Base-by-base conservation (phyloP, 2,113 vertebrate genomes). In the Nestor notabilis region DNA sequence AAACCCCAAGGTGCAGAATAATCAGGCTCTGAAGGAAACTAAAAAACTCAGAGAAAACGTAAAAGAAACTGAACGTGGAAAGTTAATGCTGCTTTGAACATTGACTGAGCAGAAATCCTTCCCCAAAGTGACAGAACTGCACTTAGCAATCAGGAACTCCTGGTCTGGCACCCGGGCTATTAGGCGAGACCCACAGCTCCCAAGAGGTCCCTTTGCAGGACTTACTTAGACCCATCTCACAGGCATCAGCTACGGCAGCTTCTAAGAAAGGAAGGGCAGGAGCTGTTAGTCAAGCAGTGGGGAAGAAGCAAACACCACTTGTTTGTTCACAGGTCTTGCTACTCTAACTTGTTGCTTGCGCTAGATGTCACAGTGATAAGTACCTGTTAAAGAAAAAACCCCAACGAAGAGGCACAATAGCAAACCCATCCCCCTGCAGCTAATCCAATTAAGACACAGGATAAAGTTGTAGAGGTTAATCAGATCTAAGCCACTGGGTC, bases 401-500 rank as follows among this genome's bases (percentile, higher is more conserved):
- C 44, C 56, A 35, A 7, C 2, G 4, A 58, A 58, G 33, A 39
- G 10, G 39, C 92, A 66, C 27, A 74, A 5, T 39, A 76, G 82
- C 17, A 90, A 95, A 91, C 70, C 47, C 52, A 69, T 25, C 82
- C 79, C 58, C 81, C 88, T 70, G 33, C 87, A 95, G 80, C 75
- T 91, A 97, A 97, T 90, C 81, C 90, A 94, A 49, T 93, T 96
- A 97, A 93, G 82, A 84, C 28, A 27, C 18, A 37, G 87, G 76
- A 94, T 89, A 89, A 97, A 91, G 89, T 43, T 83, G 58, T 74
- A 93, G 83, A 90, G 66, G 72, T 96, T 94, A 96, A 97, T 96
- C 93, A 94, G 86, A 95, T 93, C 92, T 91, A 87, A 96, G 92
- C 76, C 81, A 39, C 2, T 53, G 74, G 72, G 65, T 94, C 84